Percentiles rank a stretch among this genome's conserved stretches.
phyloP scores from a whole-genome alignment of 2,797 vertebrate species.

The Microctenopoma steveboyesi region DNA sequence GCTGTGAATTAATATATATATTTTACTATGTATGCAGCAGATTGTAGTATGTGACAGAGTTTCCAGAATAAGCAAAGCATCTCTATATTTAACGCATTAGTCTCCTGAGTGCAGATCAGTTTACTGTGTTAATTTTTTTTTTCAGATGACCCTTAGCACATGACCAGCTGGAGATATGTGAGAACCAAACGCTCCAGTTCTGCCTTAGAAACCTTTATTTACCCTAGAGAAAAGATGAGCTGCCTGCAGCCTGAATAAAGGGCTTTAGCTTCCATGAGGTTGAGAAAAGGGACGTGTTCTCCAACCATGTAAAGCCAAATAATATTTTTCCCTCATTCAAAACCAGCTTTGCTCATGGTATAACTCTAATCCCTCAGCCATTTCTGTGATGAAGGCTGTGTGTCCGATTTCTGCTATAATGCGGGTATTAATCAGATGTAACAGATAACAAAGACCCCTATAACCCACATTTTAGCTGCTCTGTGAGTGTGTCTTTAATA shows the following conservation, averaged over 20 bases:
- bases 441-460: slow-evolving; percentile 12
- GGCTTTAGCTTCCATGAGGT: slow-evolving; percentile 15
- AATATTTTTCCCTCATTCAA: slow-evolving; percentile 33
- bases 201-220: slow-evolving; percentile 25
- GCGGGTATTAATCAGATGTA: slow-evolving; percentile 32
- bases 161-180: slow-evolving; percentile 5
- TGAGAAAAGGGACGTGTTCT: slow-evolving; percentile 20
- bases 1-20: too few species aligned
- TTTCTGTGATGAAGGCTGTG: slow-evolving; percentile 26
- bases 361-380: slow-evolving; percentile 23
- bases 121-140: background rate
- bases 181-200: slow-evolving; percentile 13
- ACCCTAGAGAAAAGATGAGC: slow-evolving; percentile 17
- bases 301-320: slow-evolving; percentile 26
- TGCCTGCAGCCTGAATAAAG: slow-evolving; percentile 33
- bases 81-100: too few species aligned
- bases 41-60: too few species aligned
- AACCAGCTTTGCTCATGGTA: slow-evolving; percentile 33
- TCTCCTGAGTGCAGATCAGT: background rate
- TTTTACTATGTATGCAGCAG: too few species aligned
- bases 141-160: slow-evolving; percentile 10
- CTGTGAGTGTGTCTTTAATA: background rate
- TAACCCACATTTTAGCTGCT: background rate
- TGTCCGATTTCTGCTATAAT: slow-evolving; percentile 14
- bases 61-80: too few species aligned